Percentiles rank a stretch among this genome's conserved stretches.
Evolutionary conservation across 2,797 vertebrate species (phyloP).

Genomic region (Ibycter americanus): DNA sequence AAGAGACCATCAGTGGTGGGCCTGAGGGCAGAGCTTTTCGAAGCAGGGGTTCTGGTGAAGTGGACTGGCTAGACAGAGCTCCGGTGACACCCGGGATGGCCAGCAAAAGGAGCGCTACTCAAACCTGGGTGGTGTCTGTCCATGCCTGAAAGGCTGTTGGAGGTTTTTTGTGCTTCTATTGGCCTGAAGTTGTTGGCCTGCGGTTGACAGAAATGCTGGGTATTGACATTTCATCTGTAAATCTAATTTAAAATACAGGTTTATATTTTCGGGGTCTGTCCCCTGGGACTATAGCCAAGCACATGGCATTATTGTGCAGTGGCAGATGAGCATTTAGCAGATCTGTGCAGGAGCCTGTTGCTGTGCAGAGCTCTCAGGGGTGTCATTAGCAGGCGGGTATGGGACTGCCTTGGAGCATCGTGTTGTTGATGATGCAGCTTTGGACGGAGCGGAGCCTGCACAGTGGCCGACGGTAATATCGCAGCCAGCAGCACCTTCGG

Average conservation of each 20-base stretch:
- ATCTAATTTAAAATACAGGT: background rate
- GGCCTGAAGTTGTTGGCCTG: background rate
- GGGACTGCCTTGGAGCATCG: background rate
- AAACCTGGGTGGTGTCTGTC: background rate
- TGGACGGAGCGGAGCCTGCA: background rate
- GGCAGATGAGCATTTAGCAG: background rate
- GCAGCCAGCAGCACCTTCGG: background rate
- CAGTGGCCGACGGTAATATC: too few relatives aligned
- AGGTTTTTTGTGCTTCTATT: background rate
- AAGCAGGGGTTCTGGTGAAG: background rate
- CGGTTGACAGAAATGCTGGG: background rate
- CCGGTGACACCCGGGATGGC: background rate
- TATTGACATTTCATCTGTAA: background rate
- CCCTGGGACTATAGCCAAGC: background rate
- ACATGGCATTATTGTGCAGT: background rate
- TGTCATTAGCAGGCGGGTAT: background rate
- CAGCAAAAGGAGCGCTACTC: background rate
- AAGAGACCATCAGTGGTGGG: too few relatives aligned
- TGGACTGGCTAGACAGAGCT: background rate
- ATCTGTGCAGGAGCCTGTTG: background rate
- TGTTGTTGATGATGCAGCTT: background rate
- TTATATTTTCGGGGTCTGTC: background rate
- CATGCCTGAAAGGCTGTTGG: background rate
- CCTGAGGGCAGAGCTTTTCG: background rate
- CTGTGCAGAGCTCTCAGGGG: background rate